These are phyloP conservation scores for Xiphophorus maculatus DNA, from an alignment of 2,113 vertebrate genomes.

Conservation along the genomic window DNA sequence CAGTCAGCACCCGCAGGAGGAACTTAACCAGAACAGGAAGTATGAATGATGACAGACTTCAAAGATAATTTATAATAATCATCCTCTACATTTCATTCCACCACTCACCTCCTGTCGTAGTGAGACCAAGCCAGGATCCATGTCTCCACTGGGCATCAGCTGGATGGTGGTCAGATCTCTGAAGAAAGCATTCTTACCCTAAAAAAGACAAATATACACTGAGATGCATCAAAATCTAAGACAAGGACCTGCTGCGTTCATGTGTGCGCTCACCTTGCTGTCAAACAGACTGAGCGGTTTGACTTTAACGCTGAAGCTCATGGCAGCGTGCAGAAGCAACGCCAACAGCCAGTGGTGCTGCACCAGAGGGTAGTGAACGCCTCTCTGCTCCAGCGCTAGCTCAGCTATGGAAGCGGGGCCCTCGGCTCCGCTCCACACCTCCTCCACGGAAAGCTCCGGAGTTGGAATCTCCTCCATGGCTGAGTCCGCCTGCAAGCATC, in stretches of 20 bases:
- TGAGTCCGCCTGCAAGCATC: slow-evolving; percentile 84
- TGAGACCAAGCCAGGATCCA: slow-evolving; percentile 87
- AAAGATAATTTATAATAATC: neutral
- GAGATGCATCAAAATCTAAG: neutral
- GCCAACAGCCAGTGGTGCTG: slow-evolving; percentile 93
- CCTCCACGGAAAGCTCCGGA: slow-evolving; percentile 87
- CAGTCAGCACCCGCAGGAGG: slow-evolving; percentile 86
- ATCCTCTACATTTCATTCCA: neutral
- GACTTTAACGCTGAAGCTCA: slow-evolving; percentile 88
- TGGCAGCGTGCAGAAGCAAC: slow-evolving; percentile 82
- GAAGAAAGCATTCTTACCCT: slow-evolving; percentile 99
- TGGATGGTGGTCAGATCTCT: slow-evolving; percentile 95
- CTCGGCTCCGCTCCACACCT: slow-evolving; percentile 86
- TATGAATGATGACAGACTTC: neutral
- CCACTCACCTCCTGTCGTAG: slow-evolving; percentile 87
- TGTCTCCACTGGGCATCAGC: slow-evolving; percentile 92
- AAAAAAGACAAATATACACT: neutral
- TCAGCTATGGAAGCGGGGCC: slow-evolving; percentile 91
- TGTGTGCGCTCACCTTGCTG: slow-evolving; percentile 84
- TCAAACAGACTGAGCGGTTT: slow-evolving; percentile 94
- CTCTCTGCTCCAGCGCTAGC: slow-evolving; percentile 92
- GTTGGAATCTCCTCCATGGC: slow-evolving; percentile 84
- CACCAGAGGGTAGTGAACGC: slow-evolving; percentile 91
- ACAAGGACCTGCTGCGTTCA: neutral
- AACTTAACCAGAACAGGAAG: slow-evolving; percentile 79